A percentile compares a stretch with the other conserved stretches of the same genome.
Evolutionary conservation across 92 coral and sea anemone genomes (phyloP).

Genomic region (Epizoanthus illoricatus): DNA sequence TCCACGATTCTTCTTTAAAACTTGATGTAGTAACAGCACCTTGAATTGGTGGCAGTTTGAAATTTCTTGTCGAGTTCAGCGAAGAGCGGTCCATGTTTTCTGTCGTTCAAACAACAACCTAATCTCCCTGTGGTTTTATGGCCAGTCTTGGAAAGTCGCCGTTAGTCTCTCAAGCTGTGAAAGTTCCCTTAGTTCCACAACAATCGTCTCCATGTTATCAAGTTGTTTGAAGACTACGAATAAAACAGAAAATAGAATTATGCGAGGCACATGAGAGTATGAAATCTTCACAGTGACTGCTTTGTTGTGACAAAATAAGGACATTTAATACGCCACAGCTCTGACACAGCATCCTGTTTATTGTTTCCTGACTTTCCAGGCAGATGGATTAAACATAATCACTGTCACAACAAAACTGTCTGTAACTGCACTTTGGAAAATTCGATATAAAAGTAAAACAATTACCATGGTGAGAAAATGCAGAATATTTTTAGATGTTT

Average conservation of each 20-base stretch:
- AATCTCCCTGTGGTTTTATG: not conserved
- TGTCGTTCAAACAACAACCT: not conserved
- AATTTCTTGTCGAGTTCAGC: conserved; percentile 61
- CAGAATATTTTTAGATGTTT: not conserved
- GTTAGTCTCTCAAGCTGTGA: not conserved
- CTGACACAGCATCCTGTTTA: conserved; percentile 12
- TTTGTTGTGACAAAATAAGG: conserved; percentile 28
- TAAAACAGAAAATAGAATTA: conserved; percentile 21
- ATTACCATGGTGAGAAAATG: not conserved
- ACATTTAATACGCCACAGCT: conserved; percentile 12
- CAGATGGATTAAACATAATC: not conserved
- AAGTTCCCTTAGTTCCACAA: not conserved
- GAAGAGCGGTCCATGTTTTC: conserved; percentile 23
- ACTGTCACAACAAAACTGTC: too few species aligned
- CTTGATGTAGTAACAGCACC: conserved; percentile 59
- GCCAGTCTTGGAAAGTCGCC: not conserved
- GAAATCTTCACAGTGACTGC: conserved; percentile 14
- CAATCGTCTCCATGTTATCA: conserved; percentile 16
- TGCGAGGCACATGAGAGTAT: not conserved
- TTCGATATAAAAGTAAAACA: not conserved
- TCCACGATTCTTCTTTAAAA: conserved; percentile 48
- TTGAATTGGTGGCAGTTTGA: conserved; percentile 87
- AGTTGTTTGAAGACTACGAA: conserved; percentile 11
- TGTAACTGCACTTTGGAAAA: not conserved
- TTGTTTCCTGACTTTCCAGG: not conserved